Evolutionary conservation across 2,888 invertebrate species (phyloP).

Genomic region (Strigamia transsilvanica): DNA sequence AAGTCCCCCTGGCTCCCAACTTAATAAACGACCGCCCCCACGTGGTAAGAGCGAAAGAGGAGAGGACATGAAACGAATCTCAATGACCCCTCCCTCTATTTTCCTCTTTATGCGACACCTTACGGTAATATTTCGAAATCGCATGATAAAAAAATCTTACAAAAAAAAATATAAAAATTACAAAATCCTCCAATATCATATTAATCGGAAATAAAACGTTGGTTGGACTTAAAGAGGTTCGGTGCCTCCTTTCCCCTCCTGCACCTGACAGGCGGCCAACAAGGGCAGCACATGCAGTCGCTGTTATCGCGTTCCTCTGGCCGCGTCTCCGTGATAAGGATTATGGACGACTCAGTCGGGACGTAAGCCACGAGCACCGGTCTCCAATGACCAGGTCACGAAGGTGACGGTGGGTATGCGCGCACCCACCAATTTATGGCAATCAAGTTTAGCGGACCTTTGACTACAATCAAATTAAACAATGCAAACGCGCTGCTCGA

Average conservation of each 20-base stretch:
- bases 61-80: conserved; percentile 32
- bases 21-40: conserved; percentile 46
- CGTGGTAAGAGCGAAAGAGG: conserved; percentile 19
- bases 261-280: conserved; percentile 25
- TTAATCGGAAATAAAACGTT: conserved; percentile 16
- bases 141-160: neutral
- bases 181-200: neutral
- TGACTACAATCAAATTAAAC: conserved; percentile 9
- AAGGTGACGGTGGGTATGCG: conserved; percentile 3
- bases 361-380: conserved; percentile 27
- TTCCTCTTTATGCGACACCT: conserved; percentile 26
- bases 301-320: conserved; percentile 50
- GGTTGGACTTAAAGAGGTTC: neutral
- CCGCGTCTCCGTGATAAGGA: conserved; percentile 52
- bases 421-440: conserved; percentile 48
- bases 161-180: neutral
- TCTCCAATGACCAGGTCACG: conserved; percentile 30
- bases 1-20: conserved; percentile 51
- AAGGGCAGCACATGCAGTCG: conserved; percentile 13
- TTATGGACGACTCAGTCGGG: conserved; percentile 52
- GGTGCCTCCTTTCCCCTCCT: neutral
- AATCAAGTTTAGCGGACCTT: neutral
- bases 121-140: conserved; percentile 31
- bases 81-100: conserved; percentile 19
- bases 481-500: neutral